Base-by-base conservation (phyloP, 92 coral and sea anemone genomes). In the Virgularia gustaviana region DNA sequence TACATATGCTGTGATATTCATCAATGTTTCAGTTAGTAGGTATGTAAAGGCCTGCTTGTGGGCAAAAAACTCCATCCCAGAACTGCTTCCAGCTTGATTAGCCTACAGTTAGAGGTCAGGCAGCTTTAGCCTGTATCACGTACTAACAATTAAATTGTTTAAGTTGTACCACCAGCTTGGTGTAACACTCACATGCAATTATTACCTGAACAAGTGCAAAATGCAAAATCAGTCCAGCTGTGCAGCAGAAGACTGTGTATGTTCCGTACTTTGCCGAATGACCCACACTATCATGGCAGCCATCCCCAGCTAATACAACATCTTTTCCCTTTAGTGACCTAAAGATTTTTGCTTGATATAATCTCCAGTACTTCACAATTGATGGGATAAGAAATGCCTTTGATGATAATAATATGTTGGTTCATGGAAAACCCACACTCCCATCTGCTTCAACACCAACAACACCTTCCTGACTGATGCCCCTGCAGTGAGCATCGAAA, bases 201-300 rank as follows among this genome's bases (percentile, higher is more conserved):
- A 23, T 15, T 66, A 75, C 81, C 86, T 81, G 81, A 9, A 75
- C 72, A 67, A 81, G 86, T 6, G 12, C 71, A 38, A 73, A 25
- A 56, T 73, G 70, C 1, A 73, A 23, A 33, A 75, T 75, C 0
- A 63, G 49, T 4, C 77, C 77, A 67, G 57, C 43, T 15, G 80
- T 73, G 52, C 75, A 54, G 59, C 76, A 81, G 33, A 63, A 64
- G 34, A 81, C 74, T 6, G 84, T 71, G 54, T 80, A 72, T 6
- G 72, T 72, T 9, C 84, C 45, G 55, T 27, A 79, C 71, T 70
- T 79, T 39, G 84, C 78, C 27, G 84, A 79, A 62, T 71, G 84
- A 62, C 76, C 76, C 78, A 71, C 52, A 18, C 79, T 71, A 38
- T 79, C 84, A 58, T 71, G 70, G 31, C 78, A 32, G 7, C 79